A percentile compares a stretch with the other conserved stretches of the same genome.
Evolutionary conservation across 2,113 vertebrate species (phyloP).

Genomic region (Tretioscincus oriximinensis): DNA sequence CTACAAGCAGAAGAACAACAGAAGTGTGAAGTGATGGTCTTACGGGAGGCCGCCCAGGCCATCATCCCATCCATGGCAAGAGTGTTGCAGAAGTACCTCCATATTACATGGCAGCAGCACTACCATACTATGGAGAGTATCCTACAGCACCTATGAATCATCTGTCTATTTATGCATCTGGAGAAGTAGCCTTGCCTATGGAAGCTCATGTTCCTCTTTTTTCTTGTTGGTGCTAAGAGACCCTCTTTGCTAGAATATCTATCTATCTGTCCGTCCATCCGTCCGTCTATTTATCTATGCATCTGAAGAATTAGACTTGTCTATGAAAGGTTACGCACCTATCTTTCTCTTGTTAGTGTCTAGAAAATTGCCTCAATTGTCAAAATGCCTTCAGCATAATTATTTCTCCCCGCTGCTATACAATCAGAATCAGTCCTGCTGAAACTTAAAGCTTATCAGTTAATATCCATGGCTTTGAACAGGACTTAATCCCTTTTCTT

Average conservation of each 20-base stretch:
- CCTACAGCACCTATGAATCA: constrained; percentile 82
- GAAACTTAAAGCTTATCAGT: too few species aligned
- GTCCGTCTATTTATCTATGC: not conserved
- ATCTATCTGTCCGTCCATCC: not conserved
- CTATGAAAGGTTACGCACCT: too few species aligned
- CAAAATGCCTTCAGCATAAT: too few species aligned
- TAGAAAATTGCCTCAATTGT: too few species aligned
- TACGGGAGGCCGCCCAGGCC: constrained; percentile 91
- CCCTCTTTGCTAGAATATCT: not conserved
- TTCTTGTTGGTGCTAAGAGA: too few species aligned
- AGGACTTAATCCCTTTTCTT: too few species aligned
- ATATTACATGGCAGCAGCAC: constrained; percentile 93
- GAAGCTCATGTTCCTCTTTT: not conserved
- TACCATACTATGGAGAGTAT: constrained; percentile 99
- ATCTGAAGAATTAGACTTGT: too few species aligned
- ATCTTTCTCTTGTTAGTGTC: not conserved
- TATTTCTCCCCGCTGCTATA: too few species aligned
- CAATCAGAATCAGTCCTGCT: too few species aligned
- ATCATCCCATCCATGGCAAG: constrained; percentile 97
- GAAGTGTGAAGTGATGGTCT: constrained; percentile 92
- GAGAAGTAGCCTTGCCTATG: too few species aligned
- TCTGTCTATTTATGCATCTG: not conserved
- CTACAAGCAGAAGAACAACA: constrained; percentile 89
- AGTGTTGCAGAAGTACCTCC: constrained; percentile 94
- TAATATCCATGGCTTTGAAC: too few species aligned